A percentile compares a stretch with the other conserved stretches of the same genome.
phyloP scores from a whole-genome alignment of 2,888 invertebrate species.

The Adela reaumurella region DNA sequence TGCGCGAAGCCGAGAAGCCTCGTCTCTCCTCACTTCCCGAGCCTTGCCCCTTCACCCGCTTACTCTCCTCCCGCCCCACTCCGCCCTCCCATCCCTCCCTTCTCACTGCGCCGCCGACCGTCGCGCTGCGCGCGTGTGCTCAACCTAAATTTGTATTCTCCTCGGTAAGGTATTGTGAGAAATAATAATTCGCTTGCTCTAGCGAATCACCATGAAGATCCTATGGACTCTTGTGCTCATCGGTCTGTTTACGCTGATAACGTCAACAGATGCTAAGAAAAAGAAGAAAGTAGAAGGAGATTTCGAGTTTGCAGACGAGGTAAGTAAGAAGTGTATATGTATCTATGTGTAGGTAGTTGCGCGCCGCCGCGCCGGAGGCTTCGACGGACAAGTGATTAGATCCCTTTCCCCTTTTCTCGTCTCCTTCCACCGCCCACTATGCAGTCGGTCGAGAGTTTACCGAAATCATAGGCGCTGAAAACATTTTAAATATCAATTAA shows the following conservation, averaged over 20 bases:
- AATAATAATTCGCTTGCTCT: background rate
- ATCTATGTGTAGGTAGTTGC: constrained; percentile 3
- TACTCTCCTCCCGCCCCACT: constrained; percentile 1
- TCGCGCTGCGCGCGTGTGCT: constrained; percentile 12
- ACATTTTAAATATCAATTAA: too few species aligned
- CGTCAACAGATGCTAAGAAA: constrained; percentile 40
- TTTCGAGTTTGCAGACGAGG: constrained; percentile 78
- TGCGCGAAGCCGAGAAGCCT: background rate
- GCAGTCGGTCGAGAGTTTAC: too few species aligned
- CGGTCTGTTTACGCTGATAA: background rate
- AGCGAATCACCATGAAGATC: background rate
- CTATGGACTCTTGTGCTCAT: background rate
- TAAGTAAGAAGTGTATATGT: constrained; percentile 23
- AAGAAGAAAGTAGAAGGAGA: constrained; percentile 74
- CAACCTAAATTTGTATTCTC: constrained; percentile 12
- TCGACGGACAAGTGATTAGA: constrained; percentile 1
- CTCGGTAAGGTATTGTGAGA: background rate
- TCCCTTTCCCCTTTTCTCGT: too few species aligned
- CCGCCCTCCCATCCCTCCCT: constrained; percentile 4
- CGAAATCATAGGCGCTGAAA: too few species aligned
- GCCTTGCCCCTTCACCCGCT: constrained; percentile 9
- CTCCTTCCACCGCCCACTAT: constrained; percentile 5
- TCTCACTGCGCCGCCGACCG: constrained; percentile 11
- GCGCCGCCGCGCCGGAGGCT: constrained; percentile 4
- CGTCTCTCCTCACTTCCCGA: background rate